These are phyloP conservation scores for Agapostemon virescens DNA, from an alignment of 2,888 invertebrate species.

Conservation along the genomic window DNA sequence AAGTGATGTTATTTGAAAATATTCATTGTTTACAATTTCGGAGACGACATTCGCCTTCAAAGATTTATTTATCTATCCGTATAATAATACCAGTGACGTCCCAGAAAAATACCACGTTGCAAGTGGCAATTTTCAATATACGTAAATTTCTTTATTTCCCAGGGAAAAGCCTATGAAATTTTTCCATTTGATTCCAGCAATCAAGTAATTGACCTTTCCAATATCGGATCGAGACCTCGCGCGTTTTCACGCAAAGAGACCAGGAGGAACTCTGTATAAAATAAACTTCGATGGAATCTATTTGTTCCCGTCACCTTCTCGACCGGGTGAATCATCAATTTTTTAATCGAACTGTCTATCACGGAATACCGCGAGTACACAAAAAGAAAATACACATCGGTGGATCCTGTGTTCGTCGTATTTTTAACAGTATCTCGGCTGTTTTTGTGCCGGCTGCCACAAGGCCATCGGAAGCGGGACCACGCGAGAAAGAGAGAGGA, in stretches of 20 bases:
- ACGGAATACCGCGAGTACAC: slow-evolving; percentile 11
- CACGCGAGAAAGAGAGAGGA: slow-evolving; percentile 45
- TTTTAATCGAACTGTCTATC: slow-evolving; percentile 50
- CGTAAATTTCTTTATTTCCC: neutral
- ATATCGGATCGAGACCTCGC: neutral
- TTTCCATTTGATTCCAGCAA: neutral
- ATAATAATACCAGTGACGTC: neutral
- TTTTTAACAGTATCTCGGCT: slow-evolving; percentile 49
- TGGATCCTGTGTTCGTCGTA: slow-evolving; percentile 24
- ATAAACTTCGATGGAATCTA: slow-evolving; percentile 32
- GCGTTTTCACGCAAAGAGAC: too few relatives aligned
- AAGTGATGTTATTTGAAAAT: too few relatives aligned
- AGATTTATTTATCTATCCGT: neutral
- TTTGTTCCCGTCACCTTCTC: slow-evolving; percentile 8
- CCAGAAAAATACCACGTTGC: neutral
- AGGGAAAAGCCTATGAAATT: neutral
- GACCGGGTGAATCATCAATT: slow-evolving; percentile 25
- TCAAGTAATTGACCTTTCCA: neutral
- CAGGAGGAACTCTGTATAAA: slow-evolving; percentile 11
- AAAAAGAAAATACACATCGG: slow-evolving; percentile 39
- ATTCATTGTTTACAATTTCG: too few relatives aligned
- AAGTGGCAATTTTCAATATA: neutral
- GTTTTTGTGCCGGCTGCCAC: slow-evolving; percentile 29
- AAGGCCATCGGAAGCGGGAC: slow-evolving; percentile 32
- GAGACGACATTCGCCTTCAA: too few relatives aligned